These are phyloP conservation scores for Alfaro cultratus DNA, from an alignment of 2,797 vertebrate genomes.

Conservation along the genomic window DNA sequence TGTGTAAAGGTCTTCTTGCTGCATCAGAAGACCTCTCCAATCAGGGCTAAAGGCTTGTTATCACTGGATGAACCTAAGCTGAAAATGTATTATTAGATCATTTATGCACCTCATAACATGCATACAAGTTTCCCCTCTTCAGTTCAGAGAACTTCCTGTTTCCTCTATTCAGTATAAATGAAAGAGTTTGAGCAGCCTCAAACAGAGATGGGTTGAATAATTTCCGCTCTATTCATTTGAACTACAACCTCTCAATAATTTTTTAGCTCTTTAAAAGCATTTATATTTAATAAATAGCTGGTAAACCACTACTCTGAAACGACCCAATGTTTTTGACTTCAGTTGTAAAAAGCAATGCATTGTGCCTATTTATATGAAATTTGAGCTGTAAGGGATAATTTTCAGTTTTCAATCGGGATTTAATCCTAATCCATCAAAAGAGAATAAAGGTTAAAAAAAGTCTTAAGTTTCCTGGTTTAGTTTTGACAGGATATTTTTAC, in stretches of 20 bases:
- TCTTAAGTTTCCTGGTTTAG: background rate
- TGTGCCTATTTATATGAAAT: background rate
- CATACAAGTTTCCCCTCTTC: slow-evolving; percentile 31
- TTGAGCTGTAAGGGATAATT: background rate
- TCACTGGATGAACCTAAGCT: background rate
- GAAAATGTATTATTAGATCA: slow-evolving; percentile 38
- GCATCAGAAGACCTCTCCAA: background rate
- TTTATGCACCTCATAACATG: slow-evolving; percentile 17
- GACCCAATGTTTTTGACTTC: slow-evolving; percentile 24
- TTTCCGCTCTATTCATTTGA: slow-evolving; percentile 48
- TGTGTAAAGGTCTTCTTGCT: background rate
- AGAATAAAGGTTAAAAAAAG: background rate
- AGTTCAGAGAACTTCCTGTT: slow-evolving; percentile 28
- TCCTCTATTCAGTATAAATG: slow-evolving; percentile 20
- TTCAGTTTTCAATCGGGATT: background rate
- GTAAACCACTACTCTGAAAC: slow-evolving; percentile 48
- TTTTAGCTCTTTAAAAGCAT: slow-evolving; percentile 38
- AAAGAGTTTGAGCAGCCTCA: slow-evolving; percentile 15
- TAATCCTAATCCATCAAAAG: background rate
- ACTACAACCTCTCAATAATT: slow-evolving; percentile 38
- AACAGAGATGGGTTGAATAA: slow-evolving; percentile 23
- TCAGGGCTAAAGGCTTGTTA: background rate
- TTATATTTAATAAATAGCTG: slow-evolving; percentile 51
- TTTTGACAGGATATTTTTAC: background rate
- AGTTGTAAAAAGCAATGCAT: background rate